Percentiles rank a stretch among this genome's conserved stretches.
Evolutionary conservation across 2,797 vertebrate species (phyloP).

Genomic region (Brotula barbata): DNA sequence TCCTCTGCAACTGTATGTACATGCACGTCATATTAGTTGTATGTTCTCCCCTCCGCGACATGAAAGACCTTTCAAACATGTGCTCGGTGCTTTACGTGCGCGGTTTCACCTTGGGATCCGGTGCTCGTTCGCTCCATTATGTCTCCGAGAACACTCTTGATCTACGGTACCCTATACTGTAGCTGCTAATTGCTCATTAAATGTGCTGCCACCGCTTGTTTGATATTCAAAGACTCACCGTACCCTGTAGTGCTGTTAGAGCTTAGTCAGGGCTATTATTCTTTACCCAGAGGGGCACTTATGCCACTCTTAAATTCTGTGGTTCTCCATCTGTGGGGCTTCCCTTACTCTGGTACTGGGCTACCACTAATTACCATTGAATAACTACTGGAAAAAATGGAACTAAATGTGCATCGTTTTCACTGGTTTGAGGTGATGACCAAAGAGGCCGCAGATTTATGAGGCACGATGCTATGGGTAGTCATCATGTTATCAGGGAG

Average conservation of each 20-base stretch:
- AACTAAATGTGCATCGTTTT: slow-evolving; percentile 69
- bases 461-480: slow-evolving; percentile 63
- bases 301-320: slow-evolving; percentile 65
- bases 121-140: slow-evolving; percentile 49
- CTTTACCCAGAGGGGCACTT: slow-evolving; percentile 69
- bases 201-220: slow-evolving; percentile 60
- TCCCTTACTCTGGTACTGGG: slow-evolving; percentile 75
- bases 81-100: slow-evolving; percentile 49
- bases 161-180: slow-evolving; percentile 52
- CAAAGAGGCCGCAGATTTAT: slow-evolving; percentile 74
- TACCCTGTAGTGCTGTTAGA: slow-evolving; percentile 63
- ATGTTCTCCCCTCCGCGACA: slow-evolving; percentile 58
- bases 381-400: slow-evolving; percentile 71
- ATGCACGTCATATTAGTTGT: slow-evolving; percentile 57
- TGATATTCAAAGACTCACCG: slow-evolving; percentile 61
- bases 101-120: slow-evolving; percentile 63
- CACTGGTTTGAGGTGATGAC: slow-evolving; percentile 75
- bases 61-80: slow-evolving; percentile 58
- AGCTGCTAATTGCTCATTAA: slow-evolving; percentile 71
- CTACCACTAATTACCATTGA: slow-evolving; percentile 79
- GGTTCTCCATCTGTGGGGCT: slow-evolving; percentile 66
- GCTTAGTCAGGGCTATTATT: slow-evolving; percentile 66
- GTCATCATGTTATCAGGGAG: slow-evolving; percentile 43
- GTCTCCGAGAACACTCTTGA: slow-evolving; percentile 46
- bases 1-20: slow-evolving; percentile 57